Base-by-base conservation (phyloP, 2,113 vertebrate species). In the Lophura nycthemera region DNA sequence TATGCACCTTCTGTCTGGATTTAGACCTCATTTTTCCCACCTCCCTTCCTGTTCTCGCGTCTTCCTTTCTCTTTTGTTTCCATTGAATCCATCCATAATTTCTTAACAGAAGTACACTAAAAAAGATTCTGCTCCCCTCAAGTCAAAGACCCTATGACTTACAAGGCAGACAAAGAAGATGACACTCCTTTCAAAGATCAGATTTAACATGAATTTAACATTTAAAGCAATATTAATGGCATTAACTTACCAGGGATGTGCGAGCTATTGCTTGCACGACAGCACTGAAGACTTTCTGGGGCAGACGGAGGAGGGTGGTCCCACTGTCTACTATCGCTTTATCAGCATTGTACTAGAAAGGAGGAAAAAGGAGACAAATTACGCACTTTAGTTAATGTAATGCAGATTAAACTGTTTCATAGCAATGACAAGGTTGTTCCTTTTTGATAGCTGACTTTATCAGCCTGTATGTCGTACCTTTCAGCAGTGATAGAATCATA, bases 261-360 rank as follows among this genome's bases (percentile, higher is more conserved):
- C 91, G 98, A 89, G 97, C 97, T 97, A 99, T 98, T 20, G 99
- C 98, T 56, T 98, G 98, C 40, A 99, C 98, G 87, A 99, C 98
- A 1, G 99, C 99, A 27, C 83, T 95, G 78, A 99, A 99, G 80
- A 99, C 99, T 57, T 99, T 99, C 96, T 97, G 97, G 52, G 99
- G 99, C 82, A 99, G 98, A 63, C 99, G 98, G 70, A 99, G 98
- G 57, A 99, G 98, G 0, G 99, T 99, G 66, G 99, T 99, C 40
- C 99, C 99, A 9, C 99, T 99, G 97, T 99, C 99, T 82, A 99
- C 99, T 70, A 99, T 99, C 8, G 99, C 99, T 97, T 99, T 99
- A 94, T 99, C 99, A 0, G 97, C 97, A 34, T 99, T 99, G 52
- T 99, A 99, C 99, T 99, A 83, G 66, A 89, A 88, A 66, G 36